Percentiles rank a stretch among this genome's conserved stretches.
Evolutionary conservation across 2,797 vertebrate species (phyloP).

Genomic region (Galaxias olidus): DNA sequence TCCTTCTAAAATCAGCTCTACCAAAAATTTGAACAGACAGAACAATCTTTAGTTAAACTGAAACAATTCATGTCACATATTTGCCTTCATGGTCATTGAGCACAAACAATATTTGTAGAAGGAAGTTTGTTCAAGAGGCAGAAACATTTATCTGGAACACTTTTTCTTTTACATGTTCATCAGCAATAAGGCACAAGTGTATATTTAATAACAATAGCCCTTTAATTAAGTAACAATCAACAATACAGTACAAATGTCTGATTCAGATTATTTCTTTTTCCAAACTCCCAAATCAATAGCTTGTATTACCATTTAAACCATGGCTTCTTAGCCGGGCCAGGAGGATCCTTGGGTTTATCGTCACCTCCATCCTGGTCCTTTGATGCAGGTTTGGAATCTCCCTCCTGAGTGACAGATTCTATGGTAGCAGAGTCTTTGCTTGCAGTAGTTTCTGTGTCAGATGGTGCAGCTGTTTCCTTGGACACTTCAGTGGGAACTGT

Average conservation of each 20-base stretch:
- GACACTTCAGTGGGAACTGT: not conserved
- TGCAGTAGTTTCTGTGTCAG: slow-evolving; percentile 2
- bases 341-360: slow-evolving; percentile 6
- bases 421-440: slow-evolving; percentile 4
- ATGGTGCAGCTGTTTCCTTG: not conserved
- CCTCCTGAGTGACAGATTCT: slow-evolving; percentile 6
- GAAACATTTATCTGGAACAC: no score
- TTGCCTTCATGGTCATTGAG: no score
- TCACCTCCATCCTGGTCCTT: slow-evolving; percentile 12
- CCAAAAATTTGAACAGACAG: no score
- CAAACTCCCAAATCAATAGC: not conserved
- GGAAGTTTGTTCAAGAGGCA: no score
- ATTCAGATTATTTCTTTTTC: not conserved
- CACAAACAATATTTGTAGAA: no score
- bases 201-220: not conserved
- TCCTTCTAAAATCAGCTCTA: no score
- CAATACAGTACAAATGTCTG: slow-evolving; percentile 2
- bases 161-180: no score
- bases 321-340: not conserved
- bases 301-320: slow-evolving; percentile 1
- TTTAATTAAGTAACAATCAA: slow-evolving; percentile 7
- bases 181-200: not conserved
- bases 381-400: not conserved
- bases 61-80: no score
- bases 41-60: no score